Conservation (phyloP, 1,140 invertebrate genomes). For the Eumaeus atala region DNA sequence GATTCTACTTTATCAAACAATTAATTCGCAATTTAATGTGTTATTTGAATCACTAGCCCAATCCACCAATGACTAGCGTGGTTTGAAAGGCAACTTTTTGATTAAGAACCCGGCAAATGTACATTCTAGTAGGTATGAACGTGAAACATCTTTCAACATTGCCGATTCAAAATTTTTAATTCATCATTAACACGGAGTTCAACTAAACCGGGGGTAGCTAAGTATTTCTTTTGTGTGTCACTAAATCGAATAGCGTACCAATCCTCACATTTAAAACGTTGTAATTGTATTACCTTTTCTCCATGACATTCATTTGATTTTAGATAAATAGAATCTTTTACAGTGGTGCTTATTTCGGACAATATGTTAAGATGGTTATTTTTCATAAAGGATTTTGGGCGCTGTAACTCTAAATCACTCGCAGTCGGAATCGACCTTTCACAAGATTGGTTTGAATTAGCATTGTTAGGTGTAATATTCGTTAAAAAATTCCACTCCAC, state of each 20-base stretch:
- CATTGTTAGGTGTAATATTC: too few species aligned
- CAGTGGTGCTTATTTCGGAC: too few species aligned
- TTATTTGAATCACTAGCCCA: background rate
- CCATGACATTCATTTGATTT: too few species aligned
- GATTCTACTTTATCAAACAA: background rate
- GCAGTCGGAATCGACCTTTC: too few species aligned
- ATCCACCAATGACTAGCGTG: background rate
- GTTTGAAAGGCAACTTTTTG: background rate
- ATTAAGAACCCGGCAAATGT: background rate
- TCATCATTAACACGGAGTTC: slow-evolving; percentile 21
- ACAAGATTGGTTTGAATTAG: too few species aligned
- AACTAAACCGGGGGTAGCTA: slow-evolving; percentile 21
- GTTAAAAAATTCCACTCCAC: too few species aligned
- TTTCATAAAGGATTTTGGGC: too few species aligned
- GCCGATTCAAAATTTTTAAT: slow-evolving; percentile 17
- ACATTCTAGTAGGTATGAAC: background rate
- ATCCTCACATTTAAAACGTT: slow-evolving; percentile 20
- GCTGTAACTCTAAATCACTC: too few species aligned
- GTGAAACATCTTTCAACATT: slow-evolving; percentile 21
- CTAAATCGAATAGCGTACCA: slow-evolving; percentile 22
- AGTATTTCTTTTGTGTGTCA: slow-evolving; percentile 24
- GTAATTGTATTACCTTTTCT: too few species aligned
- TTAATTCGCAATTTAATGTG: background rate
- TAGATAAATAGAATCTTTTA: too few species aligned
- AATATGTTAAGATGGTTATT: too few species aligned